A percentile compares a stretch with the other conserved stretches of the same genome.
These are phyloP conservation scores for Chaetophractus vellerosus DNA, from an alignment of 2,797 vertebrate genomes.

Conservation along the genomic window DNA sequence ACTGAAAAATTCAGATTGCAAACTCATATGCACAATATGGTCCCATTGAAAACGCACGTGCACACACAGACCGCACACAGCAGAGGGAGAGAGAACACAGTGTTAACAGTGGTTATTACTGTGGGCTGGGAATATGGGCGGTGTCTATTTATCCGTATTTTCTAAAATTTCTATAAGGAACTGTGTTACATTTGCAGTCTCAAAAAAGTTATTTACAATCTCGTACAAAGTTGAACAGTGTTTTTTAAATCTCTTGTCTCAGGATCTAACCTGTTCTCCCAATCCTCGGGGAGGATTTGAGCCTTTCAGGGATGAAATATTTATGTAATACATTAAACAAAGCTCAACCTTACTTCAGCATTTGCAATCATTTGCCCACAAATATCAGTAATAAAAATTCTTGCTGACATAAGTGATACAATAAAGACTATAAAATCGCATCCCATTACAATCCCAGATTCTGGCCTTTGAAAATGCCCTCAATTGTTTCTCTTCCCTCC, in stretches of 20 bases:
- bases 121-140: background rate
- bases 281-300: slow-evolving; percentile 32
- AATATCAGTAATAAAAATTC: slow-evolving; percentile 67
- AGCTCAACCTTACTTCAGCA: slow-evolving; percentile 23
- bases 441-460: slow-evolving; percentile 53
- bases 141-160: slow-evolving; percentile 53
- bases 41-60: background rate
- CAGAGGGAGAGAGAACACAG: background rate
- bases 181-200: background rate
- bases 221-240: background rate
- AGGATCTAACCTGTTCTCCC: slow-evolving; percentile 46
- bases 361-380: slow-evolving; percentile 31
- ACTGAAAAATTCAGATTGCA: background rate
- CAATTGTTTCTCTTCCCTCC: slow-evolving; percentile 49
- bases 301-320: slow-evolving; percentile 45
- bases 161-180: slow-evolving; percentile 37
- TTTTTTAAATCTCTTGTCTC: slow-evolving; percentile 55
- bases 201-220: background rate
- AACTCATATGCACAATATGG: background rate
- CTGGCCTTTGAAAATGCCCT: slow-evolving; percentile 66
- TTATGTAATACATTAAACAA: slow-evolving; percentile 48
- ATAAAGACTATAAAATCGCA: slow-evolving; percentile 69
- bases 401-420: slow-evolving; percentile 32
- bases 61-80: background rate
- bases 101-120: background rate